phyloP scores from a whole-genome alignment of 2,797 vertebrate genomes.

The Chloroceryle amazona region DNA sequence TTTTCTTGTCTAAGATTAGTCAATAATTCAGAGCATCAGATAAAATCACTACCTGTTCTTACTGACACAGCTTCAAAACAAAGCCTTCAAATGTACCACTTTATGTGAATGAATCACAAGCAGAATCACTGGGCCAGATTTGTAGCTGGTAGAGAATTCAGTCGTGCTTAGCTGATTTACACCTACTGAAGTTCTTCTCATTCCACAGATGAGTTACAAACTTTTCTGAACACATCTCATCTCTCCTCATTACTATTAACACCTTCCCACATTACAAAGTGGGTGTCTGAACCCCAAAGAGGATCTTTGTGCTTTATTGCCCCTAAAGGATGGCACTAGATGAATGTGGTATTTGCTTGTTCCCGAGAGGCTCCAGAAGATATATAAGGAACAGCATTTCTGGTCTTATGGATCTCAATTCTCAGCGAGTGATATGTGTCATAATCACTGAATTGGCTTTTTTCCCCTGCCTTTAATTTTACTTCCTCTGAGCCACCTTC shows the following conservation, averaged over 20 bases:
- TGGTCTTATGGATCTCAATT: neutral
- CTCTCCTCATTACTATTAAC: neutral
- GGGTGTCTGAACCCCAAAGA: neutral
- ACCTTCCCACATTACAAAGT: neutral
- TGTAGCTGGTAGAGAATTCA: neutral
- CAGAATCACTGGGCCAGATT: neutral
- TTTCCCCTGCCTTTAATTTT: neutral
- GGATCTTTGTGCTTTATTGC: neutral
- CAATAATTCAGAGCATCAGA: slow-evolving; percentile 27
- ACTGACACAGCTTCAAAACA: slow-evolving; percentile 21
- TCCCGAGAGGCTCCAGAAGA: neutral
- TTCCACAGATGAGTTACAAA: neutral
- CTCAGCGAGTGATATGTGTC: neutral
- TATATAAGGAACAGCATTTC: neutral
- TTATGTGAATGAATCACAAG: slow-evolving; percentile 22
- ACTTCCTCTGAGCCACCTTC: neutral
- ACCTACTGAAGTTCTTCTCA: neutral
- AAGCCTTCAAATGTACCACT: neutral
- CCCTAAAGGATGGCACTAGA: neutral
- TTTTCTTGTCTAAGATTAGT: slow-evolving; percentile 44
- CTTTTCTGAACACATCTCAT: neutral
- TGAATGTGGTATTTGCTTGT: neutral
- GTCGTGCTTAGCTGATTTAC: neutral
- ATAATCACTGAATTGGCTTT: neutral
- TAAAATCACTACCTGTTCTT: slow-evolving; percentile 37